A percentile compares a stretch with the other conserved stretches of the same genome.
Conservation (phyloP, 2,113 vertebrate genomes). For the Neolamprologus modestus region DNA sequence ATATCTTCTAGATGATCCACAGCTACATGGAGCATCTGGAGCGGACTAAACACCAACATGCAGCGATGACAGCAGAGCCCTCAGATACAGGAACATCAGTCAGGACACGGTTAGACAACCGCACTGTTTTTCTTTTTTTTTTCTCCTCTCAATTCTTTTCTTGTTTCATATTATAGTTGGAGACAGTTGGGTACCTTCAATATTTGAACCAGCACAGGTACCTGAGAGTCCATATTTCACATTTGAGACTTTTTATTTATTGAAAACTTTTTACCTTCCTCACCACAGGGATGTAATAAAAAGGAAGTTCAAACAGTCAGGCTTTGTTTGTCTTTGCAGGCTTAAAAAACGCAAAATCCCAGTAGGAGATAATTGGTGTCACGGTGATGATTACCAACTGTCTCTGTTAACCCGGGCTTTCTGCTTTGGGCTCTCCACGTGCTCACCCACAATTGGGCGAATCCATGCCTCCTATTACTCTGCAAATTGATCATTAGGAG, state of each 20-base stretch:
- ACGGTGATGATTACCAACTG: neutral
- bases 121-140: neutral
- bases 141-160: rapidly evolving
- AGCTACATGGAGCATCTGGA: conserved; percentile 99
- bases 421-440: neutral
- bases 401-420: neutral
- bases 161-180: neutral
- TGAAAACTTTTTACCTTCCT: rapidly evolving
- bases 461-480: neutral
- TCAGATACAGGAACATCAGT: conserved; percentile 72
- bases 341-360: neutral
- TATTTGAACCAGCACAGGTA: neutral
- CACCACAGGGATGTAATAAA: neutral
- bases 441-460: neutral
- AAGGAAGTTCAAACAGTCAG: neutral
- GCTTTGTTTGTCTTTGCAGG: neutral
- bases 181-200: neutral
- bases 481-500: neutral
- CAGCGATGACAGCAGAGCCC: conserved; percentile 71
- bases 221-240: neutral
- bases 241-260: neutral
- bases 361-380: neutral
- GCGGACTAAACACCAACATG: conserved; percentile 90
- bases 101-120: conserved; percentile 80
- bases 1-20: conserved; percentile 88